A percentile compares a stretch with the other conserved stretches of the same genome.
phyloP scores from a whole-genome alignment of 2,113 vertebrate genomes.

The Boleophthalmus pectinirostris region DNA sequence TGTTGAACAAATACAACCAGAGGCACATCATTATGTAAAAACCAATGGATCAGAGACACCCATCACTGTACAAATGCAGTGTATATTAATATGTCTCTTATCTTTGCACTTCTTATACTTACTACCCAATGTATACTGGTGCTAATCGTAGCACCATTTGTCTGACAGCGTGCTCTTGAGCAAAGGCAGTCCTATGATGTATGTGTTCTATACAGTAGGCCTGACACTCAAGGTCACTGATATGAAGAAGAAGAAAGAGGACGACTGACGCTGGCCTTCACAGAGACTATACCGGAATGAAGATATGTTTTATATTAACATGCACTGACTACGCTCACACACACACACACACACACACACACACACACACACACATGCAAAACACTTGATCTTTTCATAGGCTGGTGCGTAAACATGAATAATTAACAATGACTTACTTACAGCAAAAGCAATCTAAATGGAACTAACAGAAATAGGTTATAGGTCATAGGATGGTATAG shows the following conservation, averaged over 20 bases:
- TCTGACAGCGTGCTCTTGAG: constrained; percentile 32
- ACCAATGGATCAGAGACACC: constrained; percentile 1
- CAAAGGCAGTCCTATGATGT: constrained; percentile 31
- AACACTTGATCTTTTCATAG: constrained; percentile 2
- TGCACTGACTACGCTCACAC: neutral
- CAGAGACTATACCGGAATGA: neutral
- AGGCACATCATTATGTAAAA: constrained; percentile 11
- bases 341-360: neutral
- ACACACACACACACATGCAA: neutral
- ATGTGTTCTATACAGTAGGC: constrained; percentile 29
- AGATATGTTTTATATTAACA: constrained; percentile 5
- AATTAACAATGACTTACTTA: neutral
- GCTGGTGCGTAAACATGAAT: constrained; percentile 19
- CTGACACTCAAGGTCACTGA: constrained; percentile 51
- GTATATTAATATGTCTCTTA: constrained; percentile 5
- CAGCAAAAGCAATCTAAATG: neutral
- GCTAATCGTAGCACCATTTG: constrained; percentile 25
- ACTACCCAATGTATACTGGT: constrained; percentile 9
- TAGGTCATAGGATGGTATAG: constrained; percentile 17
- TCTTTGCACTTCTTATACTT: neutral
- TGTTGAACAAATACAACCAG: constrained; percentile 16
- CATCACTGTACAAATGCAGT: constrained; percentile 14
- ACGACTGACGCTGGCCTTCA: constrained; percentile 25
- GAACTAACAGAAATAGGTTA: constrained; percentile 12
- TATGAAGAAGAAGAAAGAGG: constrained; percentile 25